Evolutionary conservation across 2,888 invertebrate genomes (phyloP).

Genomic region (Andrena minutula): DNA sequence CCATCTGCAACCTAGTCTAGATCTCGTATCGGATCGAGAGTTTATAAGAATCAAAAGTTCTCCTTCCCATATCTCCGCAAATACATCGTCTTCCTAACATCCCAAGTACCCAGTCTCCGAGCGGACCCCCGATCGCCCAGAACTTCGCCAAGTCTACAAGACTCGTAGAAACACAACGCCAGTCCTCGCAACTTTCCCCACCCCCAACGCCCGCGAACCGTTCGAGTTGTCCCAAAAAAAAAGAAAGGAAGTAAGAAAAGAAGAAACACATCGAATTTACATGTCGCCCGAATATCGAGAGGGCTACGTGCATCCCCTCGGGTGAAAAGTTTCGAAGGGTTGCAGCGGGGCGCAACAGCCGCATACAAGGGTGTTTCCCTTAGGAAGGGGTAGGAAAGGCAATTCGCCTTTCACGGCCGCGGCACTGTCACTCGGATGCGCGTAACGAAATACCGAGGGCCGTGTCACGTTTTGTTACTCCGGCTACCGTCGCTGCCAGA

Average conservation of each 20-base stretch:
- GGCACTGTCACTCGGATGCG: slow-evolving; percentile 28
- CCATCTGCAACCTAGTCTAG: too few relatives aligned
- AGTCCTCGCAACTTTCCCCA: background rate
- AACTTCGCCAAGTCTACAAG: slow-evolving; percentile 15
- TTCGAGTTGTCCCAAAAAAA: background rate
- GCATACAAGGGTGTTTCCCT: slow-evolving; percentile 23
- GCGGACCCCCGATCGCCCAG: background rate
- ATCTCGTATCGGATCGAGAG: too few relatives aligned
- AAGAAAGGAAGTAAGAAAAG: background rate
- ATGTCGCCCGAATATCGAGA: slow-evolving; percentile 48
- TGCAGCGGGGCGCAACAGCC: background rate
- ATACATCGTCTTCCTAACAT: slow-evolving; percentile 7
- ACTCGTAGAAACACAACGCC: slow-evolving; percentile 17
- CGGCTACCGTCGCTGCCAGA: background rate
- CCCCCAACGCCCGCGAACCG: background rate
- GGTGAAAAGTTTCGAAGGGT: slow-evolving; percentile 41
- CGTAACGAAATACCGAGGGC: slow-evolving; percentile 51
- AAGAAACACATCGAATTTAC: slow-evolving; percentile 35
- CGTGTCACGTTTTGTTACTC: slow-evolving; percentile 54
- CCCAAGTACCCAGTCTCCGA: background rate
- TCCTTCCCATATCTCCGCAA: background rate
- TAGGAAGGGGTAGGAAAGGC: slow-evolving; percentile 7
- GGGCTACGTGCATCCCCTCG: slow-evolving; percentile 12
- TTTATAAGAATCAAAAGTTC: too few relatives aligned
- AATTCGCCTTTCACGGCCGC: slow-evolving; percentile 40